Evolutionary conservation across 2,888 invertebrate species (phyloP).

Genomic region (Drosophila macrospina): DNA sequence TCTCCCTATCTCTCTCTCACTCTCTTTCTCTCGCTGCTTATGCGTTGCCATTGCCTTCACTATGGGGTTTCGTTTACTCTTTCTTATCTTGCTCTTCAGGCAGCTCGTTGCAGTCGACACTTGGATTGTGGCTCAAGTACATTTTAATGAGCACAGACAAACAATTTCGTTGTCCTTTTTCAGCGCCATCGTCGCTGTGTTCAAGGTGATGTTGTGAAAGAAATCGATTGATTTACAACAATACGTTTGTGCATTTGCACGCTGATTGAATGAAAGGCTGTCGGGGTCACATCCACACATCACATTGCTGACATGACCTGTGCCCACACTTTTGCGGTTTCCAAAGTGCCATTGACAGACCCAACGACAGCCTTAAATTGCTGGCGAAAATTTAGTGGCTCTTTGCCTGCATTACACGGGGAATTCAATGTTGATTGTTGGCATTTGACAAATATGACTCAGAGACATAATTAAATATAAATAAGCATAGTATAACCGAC

Average conservation of each 20-base stretch:
- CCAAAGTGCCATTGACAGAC: conserved; percentile 28
- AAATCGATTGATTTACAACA: conserved; percentile 66
- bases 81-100: background rate
- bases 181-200: conserved; percentile 16
- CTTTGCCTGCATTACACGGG: background rate
- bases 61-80: conserved; percentile 40
- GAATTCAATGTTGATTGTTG: background rate
- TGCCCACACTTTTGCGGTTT: conserved; percentile 65
- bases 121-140: conserved; percentile 43
- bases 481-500: conserved; percentile 6
- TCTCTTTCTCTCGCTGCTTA: conserved; percentile 26
- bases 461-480: conserved; percentile 10
- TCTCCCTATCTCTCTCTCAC: too few species aligned
- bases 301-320: conserved; percentile 48
- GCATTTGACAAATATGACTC: conserved; percentile 1
- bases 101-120: conserved; percentile 1
- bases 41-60: conserved; percentile 12
- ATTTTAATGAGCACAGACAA: conserved; percentile 53
- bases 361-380: conserved; percentile 23
- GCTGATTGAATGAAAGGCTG: conserved; percentile 14
- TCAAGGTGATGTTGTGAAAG: conserved; percentile 49
- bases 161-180: conserved; percentile 48
- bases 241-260: background rate
- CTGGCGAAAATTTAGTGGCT: conserved; percentile 17
- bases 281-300: conserved; percentile 36